Evolutionary conservation across 2,113 vertebrate genomes (phyloP).

Genomic region (Neogale vison): DNA sequence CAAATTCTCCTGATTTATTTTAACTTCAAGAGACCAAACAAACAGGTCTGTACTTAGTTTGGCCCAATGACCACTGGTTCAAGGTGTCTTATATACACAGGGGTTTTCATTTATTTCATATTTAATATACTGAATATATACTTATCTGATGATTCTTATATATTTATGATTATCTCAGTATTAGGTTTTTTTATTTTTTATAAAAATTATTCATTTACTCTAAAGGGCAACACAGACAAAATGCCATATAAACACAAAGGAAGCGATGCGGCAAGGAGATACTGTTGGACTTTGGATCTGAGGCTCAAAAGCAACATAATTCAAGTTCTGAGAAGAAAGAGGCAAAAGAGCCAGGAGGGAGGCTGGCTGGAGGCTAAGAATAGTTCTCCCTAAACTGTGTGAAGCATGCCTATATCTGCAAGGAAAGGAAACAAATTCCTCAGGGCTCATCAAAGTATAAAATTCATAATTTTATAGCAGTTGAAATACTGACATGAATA

Average conservation of each 20-base stretch:
- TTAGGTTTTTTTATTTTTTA: conserved; percentile 78
- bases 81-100: not conserved
- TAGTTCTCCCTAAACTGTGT: not conserved
- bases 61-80: not conserved
- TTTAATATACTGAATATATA: not conserved
- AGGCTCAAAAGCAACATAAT: conserved; percentile 84
- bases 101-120: not conserved
- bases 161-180: not conserved
- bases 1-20: conserved; percentile 41
- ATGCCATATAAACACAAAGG: conserved; percentile 96
- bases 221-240: conserved; percentile 98
- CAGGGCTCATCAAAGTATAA: conserved; percentile 95
- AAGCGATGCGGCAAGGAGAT: conserved; percentile 91
- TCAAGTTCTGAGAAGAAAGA: conserved; percentile 80
- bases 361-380: not conserved
- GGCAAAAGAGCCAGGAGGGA: conserved; percentile 1
- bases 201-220: conserved; percentile 99
- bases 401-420: conserved; percentile 92
- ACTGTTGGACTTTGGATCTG: conserved; percentile 89
- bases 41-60: not conserved
- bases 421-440: conserved; percentile 93
- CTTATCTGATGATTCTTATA: not conserved
- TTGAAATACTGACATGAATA: conserved; percentile 98
- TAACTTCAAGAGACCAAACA: not conserved
- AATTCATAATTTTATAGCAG: conserved; percentile 98